Evolutionary conservation across 2,113 vertebrate genomes (phyloP), one percentile per base, ranked within the genome.

Genomic region (Epinephelus fuscoguttatus): DNA sequence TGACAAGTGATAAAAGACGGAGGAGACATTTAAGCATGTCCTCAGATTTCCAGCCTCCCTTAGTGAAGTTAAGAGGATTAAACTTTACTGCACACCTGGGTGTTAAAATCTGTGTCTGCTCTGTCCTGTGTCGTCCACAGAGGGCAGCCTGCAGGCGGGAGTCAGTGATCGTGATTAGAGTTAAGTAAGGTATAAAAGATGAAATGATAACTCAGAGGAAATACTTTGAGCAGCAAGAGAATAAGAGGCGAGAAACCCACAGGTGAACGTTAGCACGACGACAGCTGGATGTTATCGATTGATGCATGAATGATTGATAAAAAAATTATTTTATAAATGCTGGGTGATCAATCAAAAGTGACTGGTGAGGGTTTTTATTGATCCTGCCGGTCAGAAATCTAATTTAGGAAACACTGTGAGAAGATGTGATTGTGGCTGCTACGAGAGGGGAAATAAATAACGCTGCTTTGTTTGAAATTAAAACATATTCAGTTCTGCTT

Each of bases 11-110:
- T 63, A 53, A 30, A 67, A 49, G 25, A 63, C 2, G 0, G 15
- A 79, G 72, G 56, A 70, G 52, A 74, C 37, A 21, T 84, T 64
- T 40, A 50, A 62, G 25, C 62, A 2, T 33, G 27, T 79, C 62
- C 70, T 66, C n/a, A 27, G 74, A 79, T 21, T 10, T 69, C 76
- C 67, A 33, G 45, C 66, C 30, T 74, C 70, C 84, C 59, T 47
- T 18, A 69, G 82, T 81, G 74, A 33, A 53, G 68, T 69, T 66
- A 81, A 78, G 62, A 82, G 80, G 87, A 88, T 88, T 84, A 84
- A 59, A 83, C 74, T 81, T 79, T 49, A 68, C 33, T 30, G 30
- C 50, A 66, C 69, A 88, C 75, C 72, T 80, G 66, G 61, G 72
- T 80, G 75, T 84, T 73, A 21, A 62, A 79, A 67, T 56, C 45